phyloP scores from a whole-genome alignment of 2,797 vertebrate genomes.

The Adelosebastes latens region DNA sequence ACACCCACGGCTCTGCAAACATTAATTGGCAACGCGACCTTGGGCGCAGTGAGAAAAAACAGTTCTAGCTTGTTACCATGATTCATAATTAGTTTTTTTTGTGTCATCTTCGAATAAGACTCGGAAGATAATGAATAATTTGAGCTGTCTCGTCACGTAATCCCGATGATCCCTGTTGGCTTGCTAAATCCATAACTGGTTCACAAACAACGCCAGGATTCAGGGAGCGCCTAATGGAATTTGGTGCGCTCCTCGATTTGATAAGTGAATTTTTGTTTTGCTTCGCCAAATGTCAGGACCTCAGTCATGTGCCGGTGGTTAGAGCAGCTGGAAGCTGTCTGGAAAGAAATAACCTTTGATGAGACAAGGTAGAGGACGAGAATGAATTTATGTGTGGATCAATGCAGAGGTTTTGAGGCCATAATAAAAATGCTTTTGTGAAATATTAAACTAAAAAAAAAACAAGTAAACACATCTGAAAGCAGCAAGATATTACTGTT shows the following conservation, averaged over 20 bases:
- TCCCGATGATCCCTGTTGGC: constrained; percentile 50
- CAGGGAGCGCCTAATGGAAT: constrained; percentile 58
- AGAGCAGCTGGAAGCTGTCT: constrained; percentile 12
- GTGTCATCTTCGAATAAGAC: constrained; percentile 50
- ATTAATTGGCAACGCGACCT: constrained; percentile 71
- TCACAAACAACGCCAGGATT: constrained; percentile 57
- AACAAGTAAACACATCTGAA: background rate
- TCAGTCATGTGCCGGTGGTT: constrained; percentile 30
- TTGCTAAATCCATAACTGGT: constrained; percentile 59
- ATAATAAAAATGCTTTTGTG: background rate
- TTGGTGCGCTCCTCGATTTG: constrained; percentile 40
- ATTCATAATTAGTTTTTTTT: constrained; percentile 69
- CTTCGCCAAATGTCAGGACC: constrained; percentile 50
- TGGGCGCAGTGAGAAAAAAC: constrained; percentile 61
- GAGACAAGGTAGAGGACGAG: background rate
- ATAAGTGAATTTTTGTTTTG: constrained; percentile 53
- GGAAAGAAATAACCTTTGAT: constrained; percentile 49
- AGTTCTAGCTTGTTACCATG: constrained; percentile 56
- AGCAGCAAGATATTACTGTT: background rate
- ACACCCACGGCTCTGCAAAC: constrained; percentile 60
- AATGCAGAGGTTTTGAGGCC: background rate
- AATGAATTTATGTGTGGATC: constrained; percentile 1
- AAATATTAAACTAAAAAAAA: background rate
- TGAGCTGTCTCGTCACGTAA: constrained; percentile 62
- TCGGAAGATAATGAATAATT: constrained; percentile 69